These are phyloP conservation scores for Rhingia campestris DNA, from an alignment of 2,888 invertebrate genomes.

Conservation along the genomic window DNA sequence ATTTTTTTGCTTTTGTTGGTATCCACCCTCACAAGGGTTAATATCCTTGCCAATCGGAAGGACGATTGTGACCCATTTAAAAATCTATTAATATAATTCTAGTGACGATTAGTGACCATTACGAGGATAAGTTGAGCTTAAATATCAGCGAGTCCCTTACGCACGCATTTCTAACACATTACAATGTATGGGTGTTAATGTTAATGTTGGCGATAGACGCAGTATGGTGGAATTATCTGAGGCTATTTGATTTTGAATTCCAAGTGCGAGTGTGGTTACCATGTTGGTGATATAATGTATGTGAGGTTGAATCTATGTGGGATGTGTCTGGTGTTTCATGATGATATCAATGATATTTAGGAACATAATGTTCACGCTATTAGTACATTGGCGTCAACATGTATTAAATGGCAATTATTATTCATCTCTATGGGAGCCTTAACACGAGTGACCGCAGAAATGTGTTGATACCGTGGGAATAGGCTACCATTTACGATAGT, in stretches of 20 bases:
- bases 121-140: conserved; percentile 45
- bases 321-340: no score
- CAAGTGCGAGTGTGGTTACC: background rate
- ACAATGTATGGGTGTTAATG: conserved; percentile 9
- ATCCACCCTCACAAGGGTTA: conserved; percentile 31
- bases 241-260: background rate
- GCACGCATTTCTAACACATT: conserved; percentile 26
- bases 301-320: background rate
- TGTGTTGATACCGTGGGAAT: no score
- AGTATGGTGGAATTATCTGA: background rate
- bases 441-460: no score
- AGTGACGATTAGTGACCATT: conserved; percentile 59
- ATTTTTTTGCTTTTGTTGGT: no score
- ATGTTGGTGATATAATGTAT: background rate
- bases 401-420: no score
- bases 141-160: conserved; percentile 20
- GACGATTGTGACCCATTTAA: conserved; percentile 46
- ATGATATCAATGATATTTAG: no score
- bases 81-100: conserved; percentile 61
- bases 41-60: conserved; percentile 26
- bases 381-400: no score
- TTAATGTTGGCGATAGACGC: conserved; percentile 11
- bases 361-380: no score
- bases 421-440: no score
- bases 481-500: no score